These are phyloP conservation scores for Spheniscus mendiculus DNA, from an alignment of 2,113 vertebrate species.

Conservation along the genomic window DNA sequence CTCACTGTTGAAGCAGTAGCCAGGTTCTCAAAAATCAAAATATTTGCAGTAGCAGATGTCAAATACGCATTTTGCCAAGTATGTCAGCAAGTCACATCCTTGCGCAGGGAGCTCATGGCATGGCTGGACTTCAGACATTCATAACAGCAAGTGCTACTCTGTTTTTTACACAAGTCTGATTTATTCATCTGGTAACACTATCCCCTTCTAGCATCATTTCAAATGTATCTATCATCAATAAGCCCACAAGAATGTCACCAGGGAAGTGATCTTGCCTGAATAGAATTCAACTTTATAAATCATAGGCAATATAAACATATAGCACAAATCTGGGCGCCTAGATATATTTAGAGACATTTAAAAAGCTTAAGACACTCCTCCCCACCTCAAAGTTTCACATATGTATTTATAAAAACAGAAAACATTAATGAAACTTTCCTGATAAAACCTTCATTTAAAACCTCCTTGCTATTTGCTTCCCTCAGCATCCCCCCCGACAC, in stretches of 20 bases:
- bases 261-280: neutral
- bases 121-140: neutral
- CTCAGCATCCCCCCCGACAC: neutral
- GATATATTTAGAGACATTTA: neutral
- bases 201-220: neutral
- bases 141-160: neutral
- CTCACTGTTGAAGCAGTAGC: neutral
- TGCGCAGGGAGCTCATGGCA: fast-evolving
- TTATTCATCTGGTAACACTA: neutral
- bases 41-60: neutral
- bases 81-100: fast-evolving
- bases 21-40: neutral
- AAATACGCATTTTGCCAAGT: neutral
- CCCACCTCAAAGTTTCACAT: neutral
- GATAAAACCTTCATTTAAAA: neutral
- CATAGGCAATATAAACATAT: neutral
- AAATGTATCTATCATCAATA: neutral
- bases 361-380: neutral
- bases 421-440: neutral
- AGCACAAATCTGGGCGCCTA: neutral
- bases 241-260: neutral
- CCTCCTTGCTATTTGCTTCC: neutral
- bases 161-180: neutral
- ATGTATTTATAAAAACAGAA: neutral
- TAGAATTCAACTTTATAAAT: neutral